phyloP scores from a whole-genome alignment of 1,140 invertebrate species.

The Scaptomyza montana region DNA sequence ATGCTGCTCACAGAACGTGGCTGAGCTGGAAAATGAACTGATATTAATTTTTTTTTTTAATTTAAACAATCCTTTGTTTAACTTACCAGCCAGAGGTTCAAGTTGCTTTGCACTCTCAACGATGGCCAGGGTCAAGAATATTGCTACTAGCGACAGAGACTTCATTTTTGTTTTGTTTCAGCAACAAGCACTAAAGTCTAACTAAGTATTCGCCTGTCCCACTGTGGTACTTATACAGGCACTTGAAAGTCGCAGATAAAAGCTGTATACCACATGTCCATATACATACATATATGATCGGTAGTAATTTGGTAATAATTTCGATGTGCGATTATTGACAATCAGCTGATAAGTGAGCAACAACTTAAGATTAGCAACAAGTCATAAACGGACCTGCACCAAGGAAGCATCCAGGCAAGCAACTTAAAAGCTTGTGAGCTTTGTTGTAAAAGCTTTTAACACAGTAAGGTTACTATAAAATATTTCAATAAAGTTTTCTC shows the following conservation, averaged over 20 bases:
- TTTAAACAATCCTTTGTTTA: background rate
- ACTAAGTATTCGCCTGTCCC: slow-evolving; percentile 4
- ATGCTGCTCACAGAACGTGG: slow-evolving; percentile 58
- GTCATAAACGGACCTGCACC: slow-evolving; percentile 1
- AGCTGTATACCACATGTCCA: slow-evolving; percentile 27
- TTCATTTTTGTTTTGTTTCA: slow-evolving; percentile 54
- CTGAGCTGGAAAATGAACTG: slow-evolving; percentile 31
- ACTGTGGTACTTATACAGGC: slow-evolving; percentile 56
- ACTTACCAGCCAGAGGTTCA: slow-evolving; percentile 53
- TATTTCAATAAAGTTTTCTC: background rate
- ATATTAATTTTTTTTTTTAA: background rate
- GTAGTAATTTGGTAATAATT: slow-evolving; percentile 54
- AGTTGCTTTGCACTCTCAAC: slow-evolving; percentile 42
- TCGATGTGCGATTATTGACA: slow-evolving; percentile 30
- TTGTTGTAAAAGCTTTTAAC: slow-evolving; percentile 3
- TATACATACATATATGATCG: slow-evolving; percentile 7
- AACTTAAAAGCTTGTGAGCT: slow-evolving; percentile 11
- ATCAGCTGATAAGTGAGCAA: slow-evolving; percentile 49
- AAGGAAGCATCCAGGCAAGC: background rate
- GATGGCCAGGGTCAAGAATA: slow-evolving; percentile 45
- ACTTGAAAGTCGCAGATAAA: slow-evolving; percentile 38
- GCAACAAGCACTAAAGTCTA: background rate
- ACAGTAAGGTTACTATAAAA: slow-evolving; percentile 5
- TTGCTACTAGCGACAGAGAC: slow-evolving; percentile 44
- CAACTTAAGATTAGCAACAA: slow-evolving; percentile 51